Evolutionary conservation across 2,113 vertebrate genomes (phyloP), one percentile per base, ranked within the genome.

Genomic region (Coracopsis vasa): DNA sequence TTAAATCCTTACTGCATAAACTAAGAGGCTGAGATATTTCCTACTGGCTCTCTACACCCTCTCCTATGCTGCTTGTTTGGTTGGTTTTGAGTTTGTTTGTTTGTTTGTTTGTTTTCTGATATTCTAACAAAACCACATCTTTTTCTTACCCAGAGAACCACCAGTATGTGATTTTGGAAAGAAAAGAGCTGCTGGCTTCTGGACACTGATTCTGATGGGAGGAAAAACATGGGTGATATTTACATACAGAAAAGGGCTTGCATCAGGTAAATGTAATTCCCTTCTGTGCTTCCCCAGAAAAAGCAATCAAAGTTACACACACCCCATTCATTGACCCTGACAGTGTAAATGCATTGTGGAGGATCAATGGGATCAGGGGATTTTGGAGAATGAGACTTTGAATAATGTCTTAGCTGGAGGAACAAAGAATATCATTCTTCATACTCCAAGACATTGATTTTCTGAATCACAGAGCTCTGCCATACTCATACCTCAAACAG

Each of bases 161-260:
- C 99, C 99, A 99, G 98, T 99, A 99, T 80, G 98, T 98, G 86
- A 98, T 98, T 97, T 98, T 99, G 88, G 99, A 99, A 94, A 99
- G 98, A 96, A 99, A 99, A 62, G 98, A 99, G 58, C 98, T 98
- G 91, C 98, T 98, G 61, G 97, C 97, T 90, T 99, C 98, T 23
- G 99, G 99, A 95, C 99, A 99, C 11, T 98, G 98, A 92, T 99
- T 99, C 99, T 99, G 98, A 62, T 91, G 94, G 92, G 82, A 96
- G 73, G 97, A 96, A 92, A 98, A 96, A 97, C 44, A 60, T 0
- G 3, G 29, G 58, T 86, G 81, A 73, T 80, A 58, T 70, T 97
- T 73, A 73, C 41, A 47, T 31, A 10, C 4, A 77, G 67, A 73
- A 86, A 82, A 86, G 60, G 54, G 37, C 48, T 82, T 2, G 10